phyloP scores from a whole-genome alignment of 2,888 invertebrate genomes.

The Holacanthella duospinosa region DNA sequence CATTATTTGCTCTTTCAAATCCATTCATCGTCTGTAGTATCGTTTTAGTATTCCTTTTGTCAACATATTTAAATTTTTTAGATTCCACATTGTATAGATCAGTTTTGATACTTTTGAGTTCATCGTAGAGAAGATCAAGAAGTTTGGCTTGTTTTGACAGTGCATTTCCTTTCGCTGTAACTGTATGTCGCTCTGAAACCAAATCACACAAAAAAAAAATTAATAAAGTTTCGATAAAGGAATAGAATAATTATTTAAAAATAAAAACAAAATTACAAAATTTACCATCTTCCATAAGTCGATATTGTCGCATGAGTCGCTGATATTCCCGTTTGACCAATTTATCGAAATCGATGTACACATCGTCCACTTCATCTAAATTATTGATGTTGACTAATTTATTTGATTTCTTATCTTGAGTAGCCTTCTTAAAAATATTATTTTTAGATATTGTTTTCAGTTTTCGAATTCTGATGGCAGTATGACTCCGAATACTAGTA shows the following conservation, averaged over 20 bases:
- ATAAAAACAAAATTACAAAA: too few species aligned
- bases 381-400: neutral
- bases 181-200: conserved; percentile 16
- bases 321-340: conserved; percentile 26
- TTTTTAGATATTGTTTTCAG: too few species aligned
- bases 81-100: conserved; percentile 26
- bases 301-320: conserved; percentile 27
- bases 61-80: conserved; percentile 5
- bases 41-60: conserved; percentile 21
- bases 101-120: conserved; percentile 20
- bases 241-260: too few species aligned
- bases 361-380: neutral
- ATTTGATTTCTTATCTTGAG: too few species aligned
- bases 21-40: conserved; percentile 26
- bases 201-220: too few species aligned
- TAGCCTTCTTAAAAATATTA: too few species aligned
- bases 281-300: conserved; percentile 29
- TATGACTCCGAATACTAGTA: too few species aligned
- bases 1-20: conserved; percentile 23
- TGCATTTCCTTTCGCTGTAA: conserved; percentile 20
- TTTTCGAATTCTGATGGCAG: too few species aligned
- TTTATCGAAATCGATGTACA: neutral
- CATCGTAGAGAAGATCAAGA: conserved; percentile 17
- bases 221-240: too few species aligned
- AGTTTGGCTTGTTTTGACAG: conserved; percentile 18